These are phyloP conservation scores for Ctenomys sociabilis DNA, from an alignment of 2,113 vertebrate species.

Conservation along the genomic window DNA sequence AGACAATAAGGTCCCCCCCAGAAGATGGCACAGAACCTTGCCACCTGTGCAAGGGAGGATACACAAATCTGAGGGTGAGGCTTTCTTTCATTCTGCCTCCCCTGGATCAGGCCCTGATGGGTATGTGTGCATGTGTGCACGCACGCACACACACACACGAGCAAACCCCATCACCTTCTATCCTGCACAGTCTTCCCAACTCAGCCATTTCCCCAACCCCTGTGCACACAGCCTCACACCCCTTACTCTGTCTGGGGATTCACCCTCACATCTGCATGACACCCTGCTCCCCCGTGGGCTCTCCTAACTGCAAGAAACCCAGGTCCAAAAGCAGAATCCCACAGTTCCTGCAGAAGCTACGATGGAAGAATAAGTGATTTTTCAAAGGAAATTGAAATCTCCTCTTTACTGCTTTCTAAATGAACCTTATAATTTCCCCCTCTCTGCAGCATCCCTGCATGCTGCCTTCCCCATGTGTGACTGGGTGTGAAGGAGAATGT, in stretches of 20 bases:
- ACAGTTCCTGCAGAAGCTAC: conserved; percentile 15
- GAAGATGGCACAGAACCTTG: background rate
- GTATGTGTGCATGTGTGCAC: background rate
- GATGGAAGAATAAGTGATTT: conserved; percentile 76
- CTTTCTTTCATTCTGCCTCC: background rate
- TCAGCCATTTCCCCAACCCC: too few relatives aligned
- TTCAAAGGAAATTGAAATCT: conserved; percentile 81
- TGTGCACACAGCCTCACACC: background rate
- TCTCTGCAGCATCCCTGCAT: conserved; percentile 28
- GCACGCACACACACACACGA: background rate
- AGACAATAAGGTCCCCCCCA: rapidly evolving
- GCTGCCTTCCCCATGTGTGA: background rate
- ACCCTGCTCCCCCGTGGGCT: background rate
- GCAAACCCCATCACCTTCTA: background rate
- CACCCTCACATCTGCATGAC: background rate
- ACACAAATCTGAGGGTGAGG: background rate
- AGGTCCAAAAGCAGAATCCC: background rate
- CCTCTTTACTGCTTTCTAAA: conserved; percentile 80
- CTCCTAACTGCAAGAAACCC: rapidly evolving
- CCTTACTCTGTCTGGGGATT: rapidly evolving
- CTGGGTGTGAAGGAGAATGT: background rate
- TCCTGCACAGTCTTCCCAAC: too few relatives aligned
- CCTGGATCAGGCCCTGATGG: background rate
- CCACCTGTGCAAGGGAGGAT: background rate
- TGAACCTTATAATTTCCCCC: conserved; percentile 77